Base-by-base conservation (phyloP, 1,140 invertebrate species). In the Drosophila carrolli region DNA sequence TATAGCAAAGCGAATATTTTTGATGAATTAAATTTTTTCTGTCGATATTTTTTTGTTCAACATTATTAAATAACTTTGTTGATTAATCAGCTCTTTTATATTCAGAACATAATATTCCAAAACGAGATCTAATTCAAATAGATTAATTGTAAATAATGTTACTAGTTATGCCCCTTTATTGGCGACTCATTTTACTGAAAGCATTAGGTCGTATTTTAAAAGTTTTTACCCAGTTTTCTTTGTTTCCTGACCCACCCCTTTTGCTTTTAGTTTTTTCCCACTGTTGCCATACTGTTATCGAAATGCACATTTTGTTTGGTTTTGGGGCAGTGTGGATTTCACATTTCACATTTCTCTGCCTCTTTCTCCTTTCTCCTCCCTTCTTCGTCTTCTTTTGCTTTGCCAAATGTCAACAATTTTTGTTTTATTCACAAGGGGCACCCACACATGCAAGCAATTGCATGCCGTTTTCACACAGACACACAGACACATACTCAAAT, bases 371-470 rank as follows among this genome's bases (percentile, higher is more conserved):
- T 35, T 5, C 11, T 9, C 9, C 27, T 46, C 11, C n/a, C 29
- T 16, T 16, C 10, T 16, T 19, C n/a, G 29, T n/a, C 32, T 19
- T 27, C 14, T 32, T 61, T 5, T 41, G 16, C 35, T 47, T 40
- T 46, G 40, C 10, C 1, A 53, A 73, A 53, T 50, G 67, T 71
- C 37, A 74, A 71, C 56, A 72, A 53, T 74, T 54, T 71, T 72
- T 54, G 56, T 60, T 73, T 41, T 44, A 61, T 40, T 71, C 40
- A 71, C 48, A 53, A 62, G 54, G 58, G 56, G 58, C 40, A 37
- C 9, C 13, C 29, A 41, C 54, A 47, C 55, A 44, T 29, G 46
- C 55, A 61, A 47, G 48, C 47, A 57, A 44, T 44, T 62, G 47
- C 40, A 62, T 35, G 38, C 11, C 27, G 19, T 37, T 6, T 32